phyloP scores from a whole-genome alignment of 2,888 invertebrate species.

The Stramonita haemastoma region DNA sequence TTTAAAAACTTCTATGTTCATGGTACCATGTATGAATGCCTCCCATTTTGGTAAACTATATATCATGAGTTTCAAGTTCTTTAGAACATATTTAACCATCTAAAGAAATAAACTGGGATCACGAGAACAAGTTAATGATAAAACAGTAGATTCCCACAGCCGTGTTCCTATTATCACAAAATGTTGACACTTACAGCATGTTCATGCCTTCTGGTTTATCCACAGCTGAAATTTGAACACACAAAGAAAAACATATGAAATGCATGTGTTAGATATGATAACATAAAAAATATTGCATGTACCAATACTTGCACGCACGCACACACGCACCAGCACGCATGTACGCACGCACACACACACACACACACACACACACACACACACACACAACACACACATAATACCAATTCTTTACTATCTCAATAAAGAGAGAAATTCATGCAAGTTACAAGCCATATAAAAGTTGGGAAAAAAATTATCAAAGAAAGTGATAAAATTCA shows the following conservation, averaged over 20 bases:
- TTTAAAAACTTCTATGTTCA: no score
- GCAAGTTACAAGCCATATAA: background rate
- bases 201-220: conserved; percentile 41
- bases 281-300: background rate
- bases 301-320: background rate
- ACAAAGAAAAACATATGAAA: background rate
- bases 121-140: no score
- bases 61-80: no score
- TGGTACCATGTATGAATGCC: no score
- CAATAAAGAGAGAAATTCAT: background rate
- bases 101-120: no score
- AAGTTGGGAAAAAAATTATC: no score
- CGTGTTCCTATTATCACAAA: no score
- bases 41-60: no score
- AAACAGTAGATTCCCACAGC: no score
- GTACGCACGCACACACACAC: background rate
- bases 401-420: no score
- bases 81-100: no score
- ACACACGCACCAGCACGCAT: background rate
- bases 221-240: conserved; percentile 23
- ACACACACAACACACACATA: background rate
- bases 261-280: background rate
- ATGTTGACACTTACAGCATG: conserved; percentile 36
- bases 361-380: background rate
- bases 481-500: no score